Conservation (phyloP, 2,113 vertebrate species). For the Tenebrosternarchus preto region DNA sequence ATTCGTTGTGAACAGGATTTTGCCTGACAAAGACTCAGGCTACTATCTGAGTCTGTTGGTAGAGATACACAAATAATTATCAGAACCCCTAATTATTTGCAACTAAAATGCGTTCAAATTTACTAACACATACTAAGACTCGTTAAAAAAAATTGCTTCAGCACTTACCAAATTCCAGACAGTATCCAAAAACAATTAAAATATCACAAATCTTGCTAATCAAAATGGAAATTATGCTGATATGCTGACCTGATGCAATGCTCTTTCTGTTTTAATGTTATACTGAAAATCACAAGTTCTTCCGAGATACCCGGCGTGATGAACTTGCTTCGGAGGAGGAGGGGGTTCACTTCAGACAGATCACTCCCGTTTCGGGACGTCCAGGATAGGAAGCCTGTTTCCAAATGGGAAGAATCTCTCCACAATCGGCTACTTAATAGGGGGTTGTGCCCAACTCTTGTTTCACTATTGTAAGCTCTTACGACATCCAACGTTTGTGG, state of each 20-base stretch:
- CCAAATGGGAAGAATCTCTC: slow-evolving; percentile 85
- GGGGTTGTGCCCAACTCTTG: slow-evolving; percentile 85
- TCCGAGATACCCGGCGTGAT: slow-evolving; percentile 16
- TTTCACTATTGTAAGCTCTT: slow-evolving; percentile 80
- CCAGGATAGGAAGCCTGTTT: slow-evolving; percentile 71
- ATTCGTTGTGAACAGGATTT: not conserved
- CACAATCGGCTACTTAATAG: slow-evolving; percentile 89
- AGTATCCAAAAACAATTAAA: slow-evolving; percentile 22
- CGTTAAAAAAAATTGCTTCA: not conserved
- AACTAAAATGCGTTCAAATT: not conserved
- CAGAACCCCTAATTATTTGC: too few species aligned
- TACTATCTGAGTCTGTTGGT: too few species aligned
- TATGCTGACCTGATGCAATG: slow-evolving; percentile 12
- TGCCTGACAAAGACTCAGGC: too few species aligned
- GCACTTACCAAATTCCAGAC: slow-evolving; percentile 27
- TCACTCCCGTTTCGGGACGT: slow-evolving; percentile 38
- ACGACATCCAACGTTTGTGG: slow-evolving; percentile 85
- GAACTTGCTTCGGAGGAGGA: slow-evolving; percentile 32
- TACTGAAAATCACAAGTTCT: slow-evolving; percentile 4
- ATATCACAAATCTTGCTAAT: slow-evolving; percentile 20
- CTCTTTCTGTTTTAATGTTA: not conserved
- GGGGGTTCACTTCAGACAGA: slow-evolving; percentile 45
- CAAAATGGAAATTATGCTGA: not conserved
- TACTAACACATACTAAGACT: not conserved
- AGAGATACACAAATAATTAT: too few species aligned